Conservation (phyloP, 2,797 vertebrate species). For the Xenopus petersii region DNA sequence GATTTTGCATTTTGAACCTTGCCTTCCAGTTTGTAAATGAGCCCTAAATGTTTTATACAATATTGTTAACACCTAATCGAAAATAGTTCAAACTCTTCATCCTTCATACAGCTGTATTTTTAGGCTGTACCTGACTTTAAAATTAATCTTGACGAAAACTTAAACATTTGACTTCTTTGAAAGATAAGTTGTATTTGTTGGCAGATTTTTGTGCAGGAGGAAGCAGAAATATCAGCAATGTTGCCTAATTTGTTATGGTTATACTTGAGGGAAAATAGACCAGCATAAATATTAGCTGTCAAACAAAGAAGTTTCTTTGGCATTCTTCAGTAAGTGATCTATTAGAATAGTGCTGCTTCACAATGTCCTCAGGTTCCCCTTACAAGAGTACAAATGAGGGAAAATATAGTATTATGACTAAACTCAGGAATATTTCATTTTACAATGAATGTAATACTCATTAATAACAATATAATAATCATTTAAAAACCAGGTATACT, state of each 20-base stretch:
- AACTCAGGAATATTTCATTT: too few relatives aligned
- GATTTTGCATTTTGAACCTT: too few relatives aligned
- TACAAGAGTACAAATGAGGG: neutral
- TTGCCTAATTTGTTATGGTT: conserved; percentile 23
- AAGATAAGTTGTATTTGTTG: conserved; percentile 20
- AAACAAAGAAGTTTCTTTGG: conserved; percentile 15
- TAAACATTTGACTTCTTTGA: conserved; percentile 24
- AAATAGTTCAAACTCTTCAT: neutral
- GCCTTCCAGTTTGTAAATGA: too few relatives aligned
- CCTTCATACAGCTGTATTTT: neutral
- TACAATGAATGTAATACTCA: too few relatives aligned
- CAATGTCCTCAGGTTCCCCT: neutral
- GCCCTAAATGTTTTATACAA: too few relatives aligned
- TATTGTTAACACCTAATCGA: neutral
- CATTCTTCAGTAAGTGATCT: conserved; percentile 1
- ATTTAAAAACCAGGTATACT: too few relatives aligned
- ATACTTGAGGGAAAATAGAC: neutral
- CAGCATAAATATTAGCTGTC: conserved; percentile 15
- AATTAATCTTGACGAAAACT: conserved; percentile 23
- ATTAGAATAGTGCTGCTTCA: conserved; percentile 3
- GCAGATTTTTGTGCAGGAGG: conserved; percentile 19
- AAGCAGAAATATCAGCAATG: conserved; percentile 23
- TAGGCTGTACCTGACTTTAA: conserved; percentile 5
- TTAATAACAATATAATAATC: too few relatives aligned
- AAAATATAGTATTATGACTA: neutral